Evolutionary conservation across 2,113 vertebrate species (phyloP).

Genomic region (Cyanocitta stelleri): DNA sequence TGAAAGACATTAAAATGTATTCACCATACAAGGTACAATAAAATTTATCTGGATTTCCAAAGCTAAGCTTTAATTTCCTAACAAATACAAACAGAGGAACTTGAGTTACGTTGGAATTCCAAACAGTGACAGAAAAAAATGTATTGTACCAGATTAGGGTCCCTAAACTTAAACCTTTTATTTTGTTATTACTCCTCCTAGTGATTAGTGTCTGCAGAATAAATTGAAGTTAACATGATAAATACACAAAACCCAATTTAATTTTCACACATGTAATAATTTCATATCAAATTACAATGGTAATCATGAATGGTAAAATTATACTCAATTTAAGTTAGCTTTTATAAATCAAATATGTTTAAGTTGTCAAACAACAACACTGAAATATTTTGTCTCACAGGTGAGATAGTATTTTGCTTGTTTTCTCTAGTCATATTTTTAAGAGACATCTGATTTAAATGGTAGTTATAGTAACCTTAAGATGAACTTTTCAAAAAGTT

Average conservation of each 20-base stretch:
- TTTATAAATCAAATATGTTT: neutral
- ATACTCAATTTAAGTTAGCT: neutral
- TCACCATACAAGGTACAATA: neutral
- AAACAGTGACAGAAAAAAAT: neutral
- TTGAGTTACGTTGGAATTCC: neutral
- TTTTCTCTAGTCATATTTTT: neutral
- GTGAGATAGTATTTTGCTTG: neutral
- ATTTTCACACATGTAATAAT: neutral
- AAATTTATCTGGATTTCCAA: neutral
- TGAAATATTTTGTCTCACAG: neutral
- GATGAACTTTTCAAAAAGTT: neutral
- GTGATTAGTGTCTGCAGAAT: neutral
- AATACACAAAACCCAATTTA: neutral
- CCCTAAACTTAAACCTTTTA: neutral
- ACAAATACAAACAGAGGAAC: neutral
- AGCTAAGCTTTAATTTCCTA: neutral
- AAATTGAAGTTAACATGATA: neutral
- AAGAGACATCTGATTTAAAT: neutral
- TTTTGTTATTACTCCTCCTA: neutral
- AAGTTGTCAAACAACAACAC: neutral
- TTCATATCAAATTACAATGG: neutral
- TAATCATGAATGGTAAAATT: neutral
- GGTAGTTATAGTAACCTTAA: neutral
- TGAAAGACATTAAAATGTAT: neutral
- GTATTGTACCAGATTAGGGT: neutral